Conservation (phyloP, 2,797 vertebrate genomes). For the Heliangelus exortis region DNA sequence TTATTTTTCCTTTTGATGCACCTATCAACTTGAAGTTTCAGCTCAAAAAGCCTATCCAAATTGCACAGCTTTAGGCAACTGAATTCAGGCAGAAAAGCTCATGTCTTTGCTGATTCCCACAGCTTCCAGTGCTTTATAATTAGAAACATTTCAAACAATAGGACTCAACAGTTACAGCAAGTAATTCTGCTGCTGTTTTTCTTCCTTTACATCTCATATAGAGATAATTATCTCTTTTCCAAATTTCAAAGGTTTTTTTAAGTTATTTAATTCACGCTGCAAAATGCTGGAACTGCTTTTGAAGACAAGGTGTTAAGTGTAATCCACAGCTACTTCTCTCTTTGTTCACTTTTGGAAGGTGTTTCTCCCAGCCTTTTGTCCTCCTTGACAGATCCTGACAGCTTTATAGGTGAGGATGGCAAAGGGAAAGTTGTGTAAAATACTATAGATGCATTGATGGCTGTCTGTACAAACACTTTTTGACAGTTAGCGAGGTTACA, state of each 20-base stretch:
- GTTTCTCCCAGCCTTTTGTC: background rate
- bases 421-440: background rate
- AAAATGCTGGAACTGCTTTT: background rate
- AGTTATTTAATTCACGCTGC: background rate
- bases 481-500: background rate
- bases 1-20: background rate
- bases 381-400: background rate
- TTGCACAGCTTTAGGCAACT: background rate
- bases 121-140: conserved; percentile 20
- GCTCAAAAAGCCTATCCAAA: background rate
- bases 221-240: background rate
- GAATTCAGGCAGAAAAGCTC: background rate
- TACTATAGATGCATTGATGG: background rate
- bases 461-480: background rate
- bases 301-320: background rate
- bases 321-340: background rate
- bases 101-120: background rate
- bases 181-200: background rate
- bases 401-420: background rate
- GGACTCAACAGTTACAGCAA: background rate
- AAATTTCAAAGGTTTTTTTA: background rate
- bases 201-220: background rate
- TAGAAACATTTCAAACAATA: conserved; percentile 21
- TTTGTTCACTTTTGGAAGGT: background rate
- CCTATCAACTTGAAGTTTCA: background rate